Evolutionary conservation across 2,113 vertebrate genomes (phyloP).

Genomic region (Chionomys nivalis): DNA sequence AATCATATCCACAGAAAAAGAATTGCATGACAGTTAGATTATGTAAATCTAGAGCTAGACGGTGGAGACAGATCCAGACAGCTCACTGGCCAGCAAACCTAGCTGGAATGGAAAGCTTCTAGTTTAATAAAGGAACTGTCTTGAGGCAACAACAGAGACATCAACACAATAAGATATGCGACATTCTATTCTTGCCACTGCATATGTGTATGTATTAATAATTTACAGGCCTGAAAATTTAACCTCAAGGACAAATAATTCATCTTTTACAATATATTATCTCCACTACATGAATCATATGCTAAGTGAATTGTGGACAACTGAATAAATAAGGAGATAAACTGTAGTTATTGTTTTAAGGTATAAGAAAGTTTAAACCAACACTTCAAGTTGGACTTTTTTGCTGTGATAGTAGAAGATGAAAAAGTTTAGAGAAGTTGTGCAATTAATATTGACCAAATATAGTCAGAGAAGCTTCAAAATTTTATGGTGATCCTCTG

Average conservation of each 20-base stretch:
- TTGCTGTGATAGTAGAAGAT: neutral
- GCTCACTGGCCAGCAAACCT: neutral
- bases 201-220: neutral
- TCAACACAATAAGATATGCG: neutral
- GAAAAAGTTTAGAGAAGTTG: neutral
- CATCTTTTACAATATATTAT: neutral
- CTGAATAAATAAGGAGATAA: neutral
- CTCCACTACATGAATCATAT: neutral
- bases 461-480: neutral
- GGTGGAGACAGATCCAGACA: neutral
- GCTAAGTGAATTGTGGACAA: neutral
- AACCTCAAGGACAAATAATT: neutral
- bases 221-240: neutral
- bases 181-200: neutral
- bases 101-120: no score
- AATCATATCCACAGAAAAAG: neutral
- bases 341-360: neutral
- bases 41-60: neutral
- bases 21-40: neutral
- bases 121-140: no score
- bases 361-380: neutral
- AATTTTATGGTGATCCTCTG: neutral
- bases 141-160: neutral
- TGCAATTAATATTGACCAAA: neutral
- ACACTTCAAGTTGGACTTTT: neutral